Evolutionary conservation across 2,888 invertebrate genomes (phyloP), one percentile per base, ranked within the genome.

Genomic region (Zhuqinia jingwanae): DNA sequence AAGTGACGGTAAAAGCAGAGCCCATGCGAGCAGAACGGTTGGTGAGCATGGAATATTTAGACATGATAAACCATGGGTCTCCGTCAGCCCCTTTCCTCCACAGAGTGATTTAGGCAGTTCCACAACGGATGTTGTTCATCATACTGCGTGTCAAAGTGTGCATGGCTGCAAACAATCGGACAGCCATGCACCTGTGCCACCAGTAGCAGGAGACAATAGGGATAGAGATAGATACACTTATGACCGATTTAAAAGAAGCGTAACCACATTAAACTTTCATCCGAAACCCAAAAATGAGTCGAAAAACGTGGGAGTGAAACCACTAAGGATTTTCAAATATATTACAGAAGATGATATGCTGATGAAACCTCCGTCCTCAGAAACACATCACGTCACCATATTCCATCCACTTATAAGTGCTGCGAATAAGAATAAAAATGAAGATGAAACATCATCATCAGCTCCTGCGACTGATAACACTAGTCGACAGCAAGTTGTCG

Each of bases 321-420:
- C 89, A n/a, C 56, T 90, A 15, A 63, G 90, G 10, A 87, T 90
- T 30, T 90, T 90, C 78, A 90, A 90, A 47, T 90, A 90, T 56
- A 80, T 90, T 17, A 88, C 88, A 20, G 89, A 87, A 8, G 89
- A 87, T 20, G 87, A 87, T 25, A 53, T 81, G 25, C 25, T 81
- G 11, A 1, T 75, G 27, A 42, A 53, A n/a, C 73, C 30, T 6
- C 27, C 20, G 3, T 79, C 80, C 13, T 53, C 65, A 1, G 76
- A 76, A n/a, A 47, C 63, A 36, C 53, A 50, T 42, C 53, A 36
- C n/a, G 60, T 65, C 6, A 82, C 82, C 2, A 56, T 82, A 25
- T 82, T 82, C 17, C 60, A 82, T 8, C 82, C 82, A 6, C 25
- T 82, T 45, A 47, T 73, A n/a, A 81, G 15, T 11, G 58, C 68